Base-by-base conservation (phyloP, 1,140 invertebrate genomes). In the Eriosoma lanigerum region DNA sequence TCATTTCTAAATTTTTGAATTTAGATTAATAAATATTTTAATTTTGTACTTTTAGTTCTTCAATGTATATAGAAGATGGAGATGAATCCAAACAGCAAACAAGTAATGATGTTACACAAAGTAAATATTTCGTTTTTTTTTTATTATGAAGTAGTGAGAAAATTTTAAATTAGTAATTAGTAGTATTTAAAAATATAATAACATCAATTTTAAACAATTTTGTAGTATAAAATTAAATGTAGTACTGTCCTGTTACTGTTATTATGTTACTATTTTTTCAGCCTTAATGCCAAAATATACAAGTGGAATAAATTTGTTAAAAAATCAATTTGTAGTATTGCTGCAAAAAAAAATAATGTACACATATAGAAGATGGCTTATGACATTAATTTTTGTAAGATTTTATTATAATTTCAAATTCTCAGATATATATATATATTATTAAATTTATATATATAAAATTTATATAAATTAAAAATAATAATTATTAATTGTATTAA, bases 271-370 rank as follows among this genome's bases (percentile, higher is more conserved):
- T 19, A 29, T 70, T 50, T 29, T 81, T 82, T 54, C 72, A 82
- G 82, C 68, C 12, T 54, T 82, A 48, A 73, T 80, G 56, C 80
- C 80, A 60, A 78, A 78, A 6, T 62, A 82, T 60, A 26, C 56
- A 12, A 81, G 21, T 72, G 83, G 81, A n/a, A 24, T 82, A 10
- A 13, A 3, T 32, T 82, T 83, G 44, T 17, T 82, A n/a, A 24
- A 76, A 26, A 81, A 83, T 46, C 84, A 84, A 64, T 81, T 84
- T 54, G 68, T 48, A n/a, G 81, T 62, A 6, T 73, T 84, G 32
- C 58, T 84, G 15, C 26, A 76, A 10, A 84, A 84, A 80, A 83
- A 82, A 75, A 6, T 44, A 0, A 15, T 78, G 24, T 83, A 73
- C 64, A 80, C 72, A 19, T 60, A 13, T 38, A 66, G 82, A 19